Evolutionary conservation across 2,113 vertebrate species (phyloP).

Genomic region (Plectropomus leopardus): DNA sequence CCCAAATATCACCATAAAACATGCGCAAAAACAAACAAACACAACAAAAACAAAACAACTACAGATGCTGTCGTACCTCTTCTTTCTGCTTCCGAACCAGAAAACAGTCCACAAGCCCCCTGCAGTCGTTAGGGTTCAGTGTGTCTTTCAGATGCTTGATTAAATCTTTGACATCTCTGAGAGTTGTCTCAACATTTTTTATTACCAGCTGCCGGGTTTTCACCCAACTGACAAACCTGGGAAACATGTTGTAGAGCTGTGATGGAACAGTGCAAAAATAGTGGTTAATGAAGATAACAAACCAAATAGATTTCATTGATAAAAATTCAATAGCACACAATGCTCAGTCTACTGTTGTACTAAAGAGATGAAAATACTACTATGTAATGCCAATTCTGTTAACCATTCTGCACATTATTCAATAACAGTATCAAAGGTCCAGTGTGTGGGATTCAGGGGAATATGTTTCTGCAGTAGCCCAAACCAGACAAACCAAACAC

Average conservation of each 20-base stretch:
- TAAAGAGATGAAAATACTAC: too few species aligned
- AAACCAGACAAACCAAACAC: too few species aligned
- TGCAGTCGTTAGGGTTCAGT: constrained; percentile 61
- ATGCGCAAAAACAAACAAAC: neutral
- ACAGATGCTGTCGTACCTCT: constrained; percentile 41
- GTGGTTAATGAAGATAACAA: neutral
- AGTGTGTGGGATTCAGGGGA: too few species aligned
- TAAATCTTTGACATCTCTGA: constrained; percentile 33
- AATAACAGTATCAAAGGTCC: too few species aligned
- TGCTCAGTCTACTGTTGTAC: too few species aligned
- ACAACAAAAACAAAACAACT: too few species aligned
- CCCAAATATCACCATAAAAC: neutral
- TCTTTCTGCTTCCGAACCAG: constrained; percentile 70
- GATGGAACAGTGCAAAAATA: neutral
- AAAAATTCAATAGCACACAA: too few species aligned
- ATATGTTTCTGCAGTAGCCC: too few species aligned
- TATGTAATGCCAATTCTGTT: too few species aligned
- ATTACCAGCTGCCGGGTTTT: constrained; percentile 45
- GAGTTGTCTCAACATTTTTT: neutral
- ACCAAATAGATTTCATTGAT: neutral
- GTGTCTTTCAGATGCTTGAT: constrained; percentile 63
- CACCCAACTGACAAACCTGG: constrained; percentile 65
- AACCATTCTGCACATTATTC: too few species aligned
- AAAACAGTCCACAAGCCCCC: constrained; percentile 80
- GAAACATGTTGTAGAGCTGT: constrained; percentile 82